Percentiles rank a stretch among this genome's conserved stretches.
Evolutionary conservation across 2,888 invertebrate species (phyloP).

Genomic region (Brassicogethes aeneus): DNA sequence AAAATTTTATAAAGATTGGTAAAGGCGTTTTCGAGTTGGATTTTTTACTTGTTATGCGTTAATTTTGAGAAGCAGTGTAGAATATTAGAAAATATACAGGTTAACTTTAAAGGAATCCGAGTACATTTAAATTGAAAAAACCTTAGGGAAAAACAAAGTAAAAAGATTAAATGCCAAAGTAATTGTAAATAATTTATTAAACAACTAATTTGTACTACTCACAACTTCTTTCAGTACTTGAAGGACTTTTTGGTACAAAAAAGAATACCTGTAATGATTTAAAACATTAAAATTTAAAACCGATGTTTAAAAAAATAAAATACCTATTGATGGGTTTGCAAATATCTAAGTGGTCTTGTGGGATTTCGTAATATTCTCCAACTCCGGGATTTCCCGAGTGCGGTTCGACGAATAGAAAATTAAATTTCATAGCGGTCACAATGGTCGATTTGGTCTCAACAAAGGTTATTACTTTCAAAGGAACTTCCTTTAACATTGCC

Average conservation of each 20-base stretch:
- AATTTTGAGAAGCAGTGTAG: too few relatives aligned
- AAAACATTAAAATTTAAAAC: neutral
- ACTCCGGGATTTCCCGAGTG: slow-evolving; percentile 74
- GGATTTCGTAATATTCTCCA: slow-evolving; percentile 76
- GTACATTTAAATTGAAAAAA: too few relatives aligned
- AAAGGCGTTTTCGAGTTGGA: too few relatives aligned
- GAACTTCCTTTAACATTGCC: slow-evolving; percentile 47
- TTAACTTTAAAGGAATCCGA: too few relatives aligned
- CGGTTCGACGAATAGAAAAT: slow-evolving; percentile 60
- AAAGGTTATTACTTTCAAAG: slow-evolving; percentile 64
- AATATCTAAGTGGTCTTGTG: slow-evolving; percentile 76
- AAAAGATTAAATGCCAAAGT: too few relatives aligned
- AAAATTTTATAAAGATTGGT: too few relatives aligned
- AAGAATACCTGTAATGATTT: slow-evolving; percentile 31
- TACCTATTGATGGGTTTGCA: slow-evolving; percentile 77
- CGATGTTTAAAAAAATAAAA: slow-evolving; percentile 6
- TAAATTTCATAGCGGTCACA: slow-evolving; percentile 56
- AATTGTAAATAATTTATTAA: too few relatives aligned
- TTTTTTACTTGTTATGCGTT: too few relatives aligned
- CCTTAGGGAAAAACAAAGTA: too few relatives aligned
- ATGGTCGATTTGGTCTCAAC: slow-evolving; percentile 64
- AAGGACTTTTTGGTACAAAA: slow-evolving; percentile 36
- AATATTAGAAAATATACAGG: too few relatives aligned
- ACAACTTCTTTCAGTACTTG: slow-evolving; percentile 27
- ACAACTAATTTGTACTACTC: too few relatives aligned